Conservation (phyloP, 2,113 vertebrate species). For the Spheniscus mendiculus region DNA sequence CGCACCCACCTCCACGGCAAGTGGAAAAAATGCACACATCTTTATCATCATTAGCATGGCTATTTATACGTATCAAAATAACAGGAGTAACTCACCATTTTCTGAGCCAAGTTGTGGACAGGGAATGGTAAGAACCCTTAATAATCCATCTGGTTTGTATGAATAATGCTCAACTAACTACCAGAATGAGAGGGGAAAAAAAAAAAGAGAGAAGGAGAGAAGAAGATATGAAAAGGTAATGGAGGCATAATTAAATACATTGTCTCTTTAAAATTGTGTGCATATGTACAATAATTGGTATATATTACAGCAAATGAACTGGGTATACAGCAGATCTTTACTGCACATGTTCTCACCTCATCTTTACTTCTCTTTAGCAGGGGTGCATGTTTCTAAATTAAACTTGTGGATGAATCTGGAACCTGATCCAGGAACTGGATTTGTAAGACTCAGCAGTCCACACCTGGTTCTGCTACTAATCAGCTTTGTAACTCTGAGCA, state of each 20-base stretch:
- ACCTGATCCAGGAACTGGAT: not conserved
- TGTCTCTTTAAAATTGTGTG: not conserved
- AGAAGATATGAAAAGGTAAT: not conserved
- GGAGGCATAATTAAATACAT: not conserved
- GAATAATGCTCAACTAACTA: constrained; percentile 97
- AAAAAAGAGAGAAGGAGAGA: not conserved
- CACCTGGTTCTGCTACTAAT: fast-evolving
- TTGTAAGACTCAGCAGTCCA: not conserved
- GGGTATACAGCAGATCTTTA: not conserved
- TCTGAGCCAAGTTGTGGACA: constrained; percentile 76
- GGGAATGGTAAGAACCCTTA: constrained; percentile 82
- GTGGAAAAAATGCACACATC: not conserved
- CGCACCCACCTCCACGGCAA: not conserved
- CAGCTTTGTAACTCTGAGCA: not conserved
- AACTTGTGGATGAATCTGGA: not conserved
- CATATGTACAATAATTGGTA: not conserved
- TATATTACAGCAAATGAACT: not conserved
- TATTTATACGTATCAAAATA: not conserved
- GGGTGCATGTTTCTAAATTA: not conserved
- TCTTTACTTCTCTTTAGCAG: not conserved
- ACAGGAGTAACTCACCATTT: constrained; percentile 67
- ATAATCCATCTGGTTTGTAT: constrained; percentile 93
- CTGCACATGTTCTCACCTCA: not conserved
- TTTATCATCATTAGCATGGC: not conserved
- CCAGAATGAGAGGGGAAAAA: not conserved